Conservation (phyloP, 2,888 invertebrate genomes). For the Leptura quadrifasciata region DNA sequence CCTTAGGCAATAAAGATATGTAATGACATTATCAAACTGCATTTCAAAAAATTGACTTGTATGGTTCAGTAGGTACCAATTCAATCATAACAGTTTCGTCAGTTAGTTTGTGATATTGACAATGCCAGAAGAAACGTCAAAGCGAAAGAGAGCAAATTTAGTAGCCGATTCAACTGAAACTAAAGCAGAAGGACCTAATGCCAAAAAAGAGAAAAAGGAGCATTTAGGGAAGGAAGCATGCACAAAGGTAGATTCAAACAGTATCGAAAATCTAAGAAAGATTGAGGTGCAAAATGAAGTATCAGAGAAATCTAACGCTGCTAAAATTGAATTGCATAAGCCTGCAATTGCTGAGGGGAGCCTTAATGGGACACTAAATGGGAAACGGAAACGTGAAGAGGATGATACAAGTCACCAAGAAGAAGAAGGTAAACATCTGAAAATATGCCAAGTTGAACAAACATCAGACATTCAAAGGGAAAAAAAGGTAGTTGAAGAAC, state of each 20-base stretch:
- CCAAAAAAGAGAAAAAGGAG: slow-evolving; percentile 10
- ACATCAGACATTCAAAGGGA: neutral
- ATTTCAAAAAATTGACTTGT: neutral
- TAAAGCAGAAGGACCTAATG: neutral
- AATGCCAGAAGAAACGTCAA: slow-evolving; percentile 20
- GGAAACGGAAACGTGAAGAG: slow-evolving; percentile 8
- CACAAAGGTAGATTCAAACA: neutral
- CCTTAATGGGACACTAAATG: neutral
- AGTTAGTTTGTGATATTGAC: neutral
- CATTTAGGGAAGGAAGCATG: neutral
- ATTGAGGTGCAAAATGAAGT: neutral
- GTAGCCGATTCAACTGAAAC: neutral
- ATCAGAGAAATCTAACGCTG: neutral
- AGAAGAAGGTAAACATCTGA: neutral
- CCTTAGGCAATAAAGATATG: slow-evolving; percentile 21
- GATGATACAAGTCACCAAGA: neutral
- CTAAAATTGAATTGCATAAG: neutral
- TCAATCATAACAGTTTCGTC: neutral
- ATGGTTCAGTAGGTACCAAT: neutral
- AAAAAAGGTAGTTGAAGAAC: neutral
- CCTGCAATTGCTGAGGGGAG: neutral
- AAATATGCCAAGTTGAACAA: neutral
- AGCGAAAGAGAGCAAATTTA: slow-evolving; percentile 17
- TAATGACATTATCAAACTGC: neutral
- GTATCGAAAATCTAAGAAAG: neutral